These are phyloP conservation scores for Discoglossus pictus DNA, from an alignment of 2,797 vertebrate genomes.

Conservation along the genomic window DNA sequence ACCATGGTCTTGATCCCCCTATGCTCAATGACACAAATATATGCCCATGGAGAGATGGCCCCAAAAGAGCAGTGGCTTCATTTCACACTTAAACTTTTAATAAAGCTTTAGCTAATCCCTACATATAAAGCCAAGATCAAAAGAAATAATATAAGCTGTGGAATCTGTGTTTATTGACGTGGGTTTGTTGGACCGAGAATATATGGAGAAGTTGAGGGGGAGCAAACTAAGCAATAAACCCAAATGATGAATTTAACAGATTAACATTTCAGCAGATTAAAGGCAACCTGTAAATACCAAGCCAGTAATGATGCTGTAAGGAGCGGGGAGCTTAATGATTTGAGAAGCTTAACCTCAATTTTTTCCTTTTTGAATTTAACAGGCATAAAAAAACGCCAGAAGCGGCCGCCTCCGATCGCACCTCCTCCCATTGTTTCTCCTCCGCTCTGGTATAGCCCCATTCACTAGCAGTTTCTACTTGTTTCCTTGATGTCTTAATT, in stretches of 20 bases:
- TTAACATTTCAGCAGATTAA: slow-evolving; percentile 65
- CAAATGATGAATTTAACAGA: slow-evolving; percentile 22
- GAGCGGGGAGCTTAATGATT: slow-evolving; percentile 52
- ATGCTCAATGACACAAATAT: background rate
- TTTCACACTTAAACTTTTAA: slow-evolving; percentile 2
- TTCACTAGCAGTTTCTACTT: slow-evolving; percentile 48
- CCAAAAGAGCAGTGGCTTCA: background rate
- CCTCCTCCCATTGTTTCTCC: background rate
- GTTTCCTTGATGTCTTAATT: slow-evolving; percentile 66
- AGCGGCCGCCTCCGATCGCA: background rate
- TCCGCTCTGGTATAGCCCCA: background rate
- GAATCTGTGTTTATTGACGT: background rate
- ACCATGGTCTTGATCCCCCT: too few species aligned
- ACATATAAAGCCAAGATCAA: slow-evolving; percentile 23
- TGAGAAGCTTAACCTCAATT: slow-evolving; percentile 53
- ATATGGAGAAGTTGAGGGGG: background rate
- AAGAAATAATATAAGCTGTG: slow-evolving; percentile 2
- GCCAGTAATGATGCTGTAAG: slow-evolving; percentile 55
- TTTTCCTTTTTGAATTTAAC: slow-evolving; percentile 40
- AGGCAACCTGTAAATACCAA: slow-evolving; percentile 54
- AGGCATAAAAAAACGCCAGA: slow-evolving; percentile 20
- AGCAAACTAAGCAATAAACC: background rate
- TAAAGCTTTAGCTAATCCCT: slow-evolving; percentile 8
- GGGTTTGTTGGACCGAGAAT: slow-evolving; percentile 6
- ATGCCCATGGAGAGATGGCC: background rate